These are phyloP conservation scores for Camponotus vicinus DNA, from an alignment of 1,140 invertebrate genomes.

Conservation along the genomic window DNA sequence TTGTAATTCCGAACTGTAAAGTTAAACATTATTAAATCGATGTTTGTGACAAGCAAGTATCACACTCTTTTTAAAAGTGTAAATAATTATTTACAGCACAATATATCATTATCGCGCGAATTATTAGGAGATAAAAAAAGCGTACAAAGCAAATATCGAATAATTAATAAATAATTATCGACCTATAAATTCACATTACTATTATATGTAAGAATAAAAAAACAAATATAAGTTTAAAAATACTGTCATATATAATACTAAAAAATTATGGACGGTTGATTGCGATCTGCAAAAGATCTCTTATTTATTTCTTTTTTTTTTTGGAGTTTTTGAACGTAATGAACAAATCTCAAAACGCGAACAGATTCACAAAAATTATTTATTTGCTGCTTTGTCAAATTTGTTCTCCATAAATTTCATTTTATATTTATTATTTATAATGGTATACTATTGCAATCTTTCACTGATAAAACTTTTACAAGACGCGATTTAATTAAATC, in stretches of 20 bases:
- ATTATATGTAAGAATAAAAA: not conserved
- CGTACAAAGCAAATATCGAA: conserved; percentile 4
- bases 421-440: not conserved
- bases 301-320: not conserved
- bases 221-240: conserved; percentile 22
- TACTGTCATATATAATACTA: conserved; percentile 20
- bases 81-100: conserved; percentile 25
- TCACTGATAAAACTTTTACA: not conserved
- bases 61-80: conserved; percentile 1
- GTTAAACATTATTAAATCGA: conserved; percentile 28
- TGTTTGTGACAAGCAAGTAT: conserved; percentile 22
- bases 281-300: not conserved
- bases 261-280: conserved; percentile 31
- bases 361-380: not conserved
- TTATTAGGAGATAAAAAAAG: not conserved
- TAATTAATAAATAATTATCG: conserved; percentile 8
- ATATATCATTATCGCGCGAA: conserved; percentile 1
- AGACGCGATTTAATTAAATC: not conserved
- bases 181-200: not conserved
- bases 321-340: not conserved
- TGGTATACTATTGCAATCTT: not conserved
- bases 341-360: not conserved
- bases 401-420: not conserved
- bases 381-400: not conserved
- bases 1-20: not conserved